phyloP scores from a whole-genome alignment of 2,797 vertebrate species.

The Poeciliopsis infans region DNA sequence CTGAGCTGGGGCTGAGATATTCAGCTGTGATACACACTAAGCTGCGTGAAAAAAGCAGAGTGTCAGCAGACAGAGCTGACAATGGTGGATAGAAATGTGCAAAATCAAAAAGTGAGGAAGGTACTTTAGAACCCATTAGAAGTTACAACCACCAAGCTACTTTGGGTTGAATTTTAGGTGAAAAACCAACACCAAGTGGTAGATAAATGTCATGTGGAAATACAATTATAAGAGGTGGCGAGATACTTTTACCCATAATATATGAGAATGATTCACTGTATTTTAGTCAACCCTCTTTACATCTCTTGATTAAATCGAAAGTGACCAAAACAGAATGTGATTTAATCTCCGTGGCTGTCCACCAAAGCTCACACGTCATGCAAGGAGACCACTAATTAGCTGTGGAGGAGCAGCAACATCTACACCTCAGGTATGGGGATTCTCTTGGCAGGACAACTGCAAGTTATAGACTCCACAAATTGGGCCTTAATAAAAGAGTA shows the following conservation, averaged over 20 bases:
- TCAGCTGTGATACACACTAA: slow-evolving; percentile 61
- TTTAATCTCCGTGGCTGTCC: no score
- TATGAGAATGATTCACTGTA: neutral
- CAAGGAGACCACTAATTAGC: neutral
- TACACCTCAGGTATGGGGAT: neutral
- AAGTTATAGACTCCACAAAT: neutral
- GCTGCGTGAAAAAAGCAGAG: slow-evolving; percentile 52
- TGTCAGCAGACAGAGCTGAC: slow-evolving; percentile 34
- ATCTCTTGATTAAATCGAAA: neutral
- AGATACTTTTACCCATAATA: neutral
- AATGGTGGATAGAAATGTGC: slow-evolving; percentile 42
- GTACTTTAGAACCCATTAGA: slow-evolving; percentile 24
- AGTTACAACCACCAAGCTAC: neutral
- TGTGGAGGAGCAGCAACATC: neutral
- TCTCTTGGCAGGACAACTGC: neutral
- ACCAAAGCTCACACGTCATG: neutral
- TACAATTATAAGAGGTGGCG: neutral
- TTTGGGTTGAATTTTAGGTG: neutral
- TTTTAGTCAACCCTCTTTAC: neutral
- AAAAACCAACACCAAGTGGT: neutral
- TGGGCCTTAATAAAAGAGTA: neutral
- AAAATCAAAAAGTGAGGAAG: slow-evolving; percentile 28
- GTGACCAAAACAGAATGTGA: neutral
- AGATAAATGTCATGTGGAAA: neutral
- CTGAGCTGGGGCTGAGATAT: slow-evolving; percentile 41